Evolutionary conservation across 2,113 vertebrate species (phyloP).

Genomic region (Edolisoma coerulescens): DNA sequence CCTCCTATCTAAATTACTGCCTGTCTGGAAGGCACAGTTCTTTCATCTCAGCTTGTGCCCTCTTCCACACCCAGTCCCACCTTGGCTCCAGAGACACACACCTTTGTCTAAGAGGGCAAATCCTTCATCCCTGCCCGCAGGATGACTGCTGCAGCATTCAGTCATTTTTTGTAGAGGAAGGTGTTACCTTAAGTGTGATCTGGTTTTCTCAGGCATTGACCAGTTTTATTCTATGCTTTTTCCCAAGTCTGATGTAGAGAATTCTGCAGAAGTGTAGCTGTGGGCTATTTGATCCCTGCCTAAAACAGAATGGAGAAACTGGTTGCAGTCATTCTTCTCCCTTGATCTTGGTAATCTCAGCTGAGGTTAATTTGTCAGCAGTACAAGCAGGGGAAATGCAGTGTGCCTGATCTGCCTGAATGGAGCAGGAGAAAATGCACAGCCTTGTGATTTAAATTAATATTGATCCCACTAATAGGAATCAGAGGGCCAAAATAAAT

Average conservation of each 20-base stretch:
- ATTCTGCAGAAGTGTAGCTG: neutral
- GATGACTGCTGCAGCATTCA: neutral
- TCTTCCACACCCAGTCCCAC: too few species aligned
- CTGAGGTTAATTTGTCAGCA: neutral
- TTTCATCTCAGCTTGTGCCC: too few species aligned
- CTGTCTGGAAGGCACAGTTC: too few species aligned
- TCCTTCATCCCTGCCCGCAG: too few species aligned
- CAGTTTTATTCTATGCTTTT: neutral
- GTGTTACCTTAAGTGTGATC: neutral
- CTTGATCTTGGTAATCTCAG: neutral
- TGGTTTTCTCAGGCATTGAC: neutral
- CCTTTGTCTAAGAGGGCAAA: too few species aligned
- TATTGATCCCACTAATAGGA: constrained; percentile 64
- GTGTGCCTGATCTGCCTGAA: constrained; percentile 17
- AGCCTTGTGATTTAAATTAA: constrained; percentile 60
- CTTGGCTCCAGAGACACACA: too few species aligned
- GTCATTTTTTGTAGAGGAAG: neutral
- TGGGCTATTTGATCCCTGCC: neutral
- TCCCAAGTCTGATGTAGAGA: neutral
- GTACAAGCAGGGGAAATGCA: neutral
- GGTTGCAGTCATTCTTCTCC: neutral
- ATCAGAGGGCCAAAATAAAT: constrained; percentile 67
- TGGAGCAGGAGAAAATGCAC: constrained; percentile 18
- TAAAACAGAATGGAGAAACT: neutral
- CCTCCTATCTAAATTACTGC: too few species aligned